Evolutionary conservation across 2,113 vertebrate genomes (phyloP), one percentile per base, ranked within the genome.

Genomic region (Pionites leucogaster): DNA sequence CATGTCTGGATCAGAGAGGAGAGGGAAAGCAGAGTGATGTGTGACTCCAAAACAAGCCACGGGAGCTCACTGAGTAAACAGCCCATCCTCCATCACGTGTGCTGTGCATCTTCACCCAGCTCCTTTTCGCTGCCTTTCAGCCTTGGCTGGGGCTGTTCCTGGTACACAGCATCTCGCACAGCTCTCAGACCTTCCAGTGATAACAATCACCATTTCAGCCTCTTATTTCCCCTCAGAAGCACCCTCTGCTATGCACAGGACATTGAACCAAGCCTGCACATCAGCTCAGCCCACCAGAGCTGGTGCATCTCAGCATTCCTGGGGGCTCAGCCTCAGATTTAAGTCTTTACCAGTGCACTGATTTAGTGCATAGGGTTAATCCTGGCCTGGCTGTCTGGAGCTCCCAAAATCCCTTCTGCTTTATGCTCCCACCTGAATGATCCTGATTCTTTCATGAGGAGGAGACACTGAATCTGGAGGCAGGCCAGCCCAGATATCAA

Each of bases 31-130:
- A 41, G 63, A 53, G 28, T 4, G 39, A 53, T 50, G 27, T 1
- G 1, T 17, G 47, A 19, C 78, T 75, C 90, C 78, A 52, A 52
- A 52, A 3, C 24, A 18, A 42, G 53, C 50, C 20, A 1, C 0
- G 41, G n/a, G 71, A 13, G 11, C 19, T 79, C 28, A 0, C 31
- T 14, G 70, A 2, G 19, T 69, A 79, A 88, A 83, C 82, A 74
- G 79, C 82, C 44, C 11, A 1, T 52, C n/a, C 63, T 7, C 11
- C 0, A 0, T 33, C 60, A 5, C 1, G 0, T 7, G 24, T 3
- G 11, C 86, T 8, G 31, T 1, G 31, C 44, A 37, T 44, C 47
- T 3, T 5, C 47, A 25, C 37, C 39, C 77, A 23, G 31, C 69
- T 47, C 22, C 31, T 31, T n/a, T 29, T 10, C 67, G n/a, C 39